Evolutionary conservation across 1,140 invertebrate genomes (phyloP).

Genomic region (Drosophila miranda): DNA sequence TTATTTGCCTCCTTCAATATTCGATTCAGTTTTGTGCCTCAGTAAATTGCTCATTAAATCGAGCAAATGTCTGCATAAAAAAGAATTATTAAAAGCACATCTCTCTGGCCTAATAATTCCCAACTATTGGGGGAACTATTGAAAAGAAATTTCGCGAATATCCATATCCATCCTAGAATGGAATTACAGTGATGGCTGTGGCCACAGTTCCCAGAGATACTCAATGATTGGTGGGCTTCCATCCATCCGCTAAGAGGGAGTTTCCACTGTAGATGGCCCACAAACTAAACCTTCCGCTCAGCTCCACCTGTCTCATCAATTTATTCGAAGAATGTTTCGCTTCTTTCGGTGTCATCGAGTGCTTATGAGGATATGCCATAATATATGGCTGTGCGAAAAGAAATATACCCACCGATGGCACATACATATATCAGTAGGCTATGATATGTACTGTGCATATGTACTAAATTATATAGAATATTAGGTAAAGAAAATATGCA

Average conservation of each 20-base stretch:
- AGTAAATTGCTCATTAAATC: conserved; percentile 55
- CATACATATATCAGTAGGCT: conserved; percentile 26
- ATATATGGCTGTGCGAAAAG: conserved; percentile 38
- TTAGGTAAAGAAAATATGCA: conserved; percentile 30
- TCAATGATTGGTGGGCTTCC: too few relatives aligned
- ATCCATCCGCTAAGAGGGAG: too few relatives aligned
- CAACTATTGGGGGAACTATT: too few relatives aligned
- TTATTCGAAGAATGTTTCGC: conserved; percentile 35
- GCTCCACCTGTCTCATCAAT: conserved; percentile 49
- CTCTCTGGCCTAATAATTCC: not conserved
- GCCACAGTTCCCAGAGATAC: too few relatives aligned
- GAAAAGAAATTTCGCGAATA: conserved; percentile 1
- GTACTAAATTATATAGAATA: not conserved
- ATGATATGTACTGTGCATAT: not conserved
- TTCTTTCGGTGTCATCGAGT: conserved; percentile 28
- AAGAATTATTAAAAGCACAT: conserved; percentile 37
- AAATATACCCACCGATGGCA: conserved; percentile 4
- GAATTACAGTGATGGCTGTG: conserved; percentile 21
- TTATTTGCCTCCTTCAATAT: conserved; percentile 37
- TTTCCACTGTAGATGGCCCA: too few relatives aligned
- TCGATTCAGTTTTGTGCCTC: conserved; percentile 39
- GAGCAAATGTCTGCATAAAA: conserved; percentile 32
- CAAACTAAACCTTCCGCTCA: not conserved
- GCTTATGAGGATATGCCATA: conserved; percentile 19
- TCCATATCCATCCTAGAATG: not conserved